Evolutionary conservation across 2,113 vertebrate species (phyloP).

Genomic region (Seriola aureovittata): DNA sequence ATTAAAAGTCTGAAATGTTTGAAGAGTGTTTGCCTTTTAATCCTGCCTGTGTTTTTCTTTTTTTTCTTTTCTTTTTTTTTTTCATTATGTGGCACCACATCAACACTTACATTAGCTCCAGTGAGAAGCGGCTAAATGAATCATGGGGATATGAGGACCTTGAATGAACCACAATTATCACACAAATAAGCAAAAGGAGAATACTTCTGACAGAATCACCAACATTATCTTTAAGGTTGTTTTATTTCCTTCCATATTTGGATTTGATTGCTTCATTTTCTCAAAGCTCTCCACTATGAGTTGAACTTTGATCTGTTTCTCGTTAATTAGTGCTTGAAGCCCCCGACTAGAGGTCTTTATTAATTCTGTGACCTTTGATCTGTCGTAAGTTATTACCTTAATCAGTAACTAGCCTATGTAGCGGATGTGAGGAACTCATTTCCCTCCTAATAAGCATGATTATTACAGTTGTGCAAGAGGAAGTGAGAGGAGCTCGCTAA

Average conservation of each 20-base stretch:
- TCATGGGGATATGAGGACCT: constrained; percentile 41
- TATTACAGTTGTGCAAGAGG: constrained; percentile 65
- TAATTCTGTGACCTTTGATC: constrained; percentile 74
- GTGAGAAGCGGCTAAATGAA: constrained; percentile 44
- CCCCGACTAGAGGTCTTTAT: constrained; percentile 48
- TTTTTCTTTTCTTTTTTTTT: not conserved
- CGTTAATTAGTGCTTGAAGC: constrained; percentile 70
- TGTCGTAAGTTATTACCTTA: constrained; percentile 71
- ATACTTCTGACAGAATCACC: constrained; percentile 16
- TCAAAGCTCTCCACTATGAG: constrained; percentile 35
- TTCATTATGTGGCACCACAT: constrained; percentile 37
- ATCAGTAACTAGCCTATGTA: constrained; percentile 55
- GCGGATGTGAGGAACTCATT: constrained; percentile 62
- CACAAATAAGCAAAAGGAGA: constrained; percentile 38
- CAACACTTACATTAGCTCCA: constrained; percentile 37
- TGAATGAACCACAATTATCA: constrained; percentile 35
- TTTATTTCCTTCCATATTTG: constrained; percentile 4
- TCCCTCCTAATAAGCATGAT: constrained; percentile 70
- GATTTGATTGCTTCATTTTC: constrained; percentile 42
- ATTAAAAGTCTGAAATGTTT: constrained; percentile 54
- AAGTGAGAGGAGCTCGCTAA: constrained; percentile 61
- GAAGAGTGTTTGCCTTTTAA: constrained; percentile 41
- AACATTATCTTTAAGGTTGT: constrained; percentile 33
- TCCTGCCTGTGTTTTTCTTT: constrained; percentile 21
- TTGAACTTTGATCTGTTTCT: constrained; percentile 59